Evolutionary conservation across 2,113 vertebrate genomes (phyloP).

Genomic region (Lota lota): DNA sequence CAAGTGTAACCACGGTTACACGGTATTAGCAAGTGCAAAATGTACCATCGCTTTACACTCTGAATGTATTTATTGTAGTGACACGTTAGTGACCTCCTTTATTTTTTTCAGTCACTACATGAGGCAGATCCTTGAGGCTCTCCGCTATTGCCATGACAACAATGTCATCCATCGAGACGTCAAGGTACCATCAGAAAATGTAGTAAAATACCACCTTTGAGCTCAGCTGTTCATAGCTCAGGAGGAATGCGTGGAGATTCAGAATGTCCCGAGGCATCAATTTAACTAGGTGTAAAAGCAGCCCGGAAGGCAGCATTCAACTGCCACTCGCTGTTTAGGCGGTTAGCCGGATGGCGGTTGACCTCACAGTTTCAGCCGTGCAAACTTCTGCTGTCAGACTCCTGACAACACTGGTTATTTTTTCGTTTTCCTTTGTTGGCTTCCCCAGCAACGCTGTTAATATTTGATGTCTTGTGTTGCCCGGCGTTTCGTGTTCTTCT

Average conservation of each 20-base stretch:
- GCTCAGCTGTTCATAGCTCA: too few relatives aligned
- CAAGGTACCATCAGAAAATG: slow-evolving; percentile 78
- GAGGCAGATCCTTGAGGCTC: slow-evolving; percentile 96
- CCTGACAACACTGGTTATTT: background rate
- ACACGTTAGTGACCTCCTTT: background rate
- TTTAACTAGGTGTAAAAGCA: too few relatives aligned
- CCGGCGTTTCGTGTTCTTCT: too few relatives aligned
- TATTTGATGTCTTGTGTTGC: too few relatives aligned
- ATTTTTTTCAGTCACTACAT: slow-evolving; percentile 89
- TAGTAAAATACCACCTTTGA: too few relatives aligned
- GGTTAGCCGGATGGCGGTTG: background rate
- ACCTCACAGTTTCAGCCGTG: background rate
- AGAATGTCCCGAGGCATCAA: too few relatives aligned
- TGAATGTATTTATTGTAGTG: background rate
- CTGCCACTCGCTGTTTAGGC: background rate
- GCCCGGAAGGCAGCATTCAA: background rate
- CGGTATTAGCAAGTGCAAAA: background rate
- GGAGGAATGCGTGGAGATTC: too few relatives aligned
- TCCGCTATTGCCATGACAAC: slow-evolving; percentile 98
- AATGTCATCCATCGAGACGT: slow-evolving; percentile 98
- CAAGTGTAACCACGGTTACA: background rate
- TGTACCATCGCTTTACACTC: background rate
- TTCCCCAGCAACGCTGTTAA: too few relatives aligned
- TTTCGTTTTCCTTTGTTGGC: too few relatives aligned
- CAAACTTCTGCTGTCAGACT: background rate